phyloP scores from a whole-genome alignment of 1,140 invertebrate genomes.

The Drosophila sproati region DNA sequence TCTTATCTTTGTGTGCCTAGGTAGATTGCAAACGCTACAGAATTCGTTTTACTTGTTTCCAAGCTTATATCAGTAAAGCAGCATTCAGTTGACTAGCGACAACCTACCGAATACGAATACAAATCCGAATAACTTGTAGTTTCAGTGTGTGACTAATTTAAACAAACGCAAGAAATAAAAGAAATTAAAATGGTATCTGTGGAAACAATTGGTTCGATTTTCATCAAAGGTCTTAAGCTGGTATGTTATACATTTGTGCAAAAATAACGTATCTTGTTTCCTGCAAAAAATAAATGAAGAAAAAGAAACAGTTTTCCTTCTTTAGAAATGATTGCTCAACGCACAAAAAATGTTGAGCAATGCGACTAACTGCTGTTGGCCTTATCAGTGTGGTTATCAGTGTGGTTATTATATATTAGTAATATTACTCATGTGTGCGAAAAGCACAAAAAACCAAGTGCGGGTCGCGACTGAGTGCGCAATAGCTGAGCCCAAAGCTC shows the following conservation, averaged over 20 bases:
- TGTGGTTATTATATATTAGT: conserved; percentile 43
- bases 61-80: conserved; percentile 44
- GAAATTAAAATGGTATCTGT: conserved; percentile 89
- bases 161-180: not conserved
- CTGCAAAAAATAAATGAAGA: not conserved
- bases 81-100: conserved; percentile 72
- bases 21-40: conserved; percentile 78
- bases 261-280: not conserved
- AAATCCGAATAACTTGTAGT: conserved; percentile 31
- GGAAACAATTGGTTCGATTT: conserved; percentile 90
- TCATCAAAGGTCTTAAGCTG: conserved; percentile 92
- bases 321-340: not conserved
- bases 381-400: conserved; percentile 53
- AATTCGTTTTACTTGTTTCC: conserved; percentile 56
- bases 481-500: conserved; percentile 7
- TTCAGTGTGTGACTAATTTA: conserved; percentile 12
- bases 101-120: conserved; percentile 68
- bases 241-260: conserved; percentile 85
- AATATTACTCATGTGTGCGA: conserved; percentile 64
- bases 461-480: conserved; percentile 38
- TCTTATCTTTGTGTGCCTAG: conserved; percentile 60
- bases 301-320: not conserved
- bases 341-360: conserved; percentile 49
- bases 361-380: conserved; percentile 28
- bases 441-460: conserved; percentile 27